Evolutionary conservation across 2,113 vertebrate species (phyloP), one percentile per base, ranked within the genome.

Genomic region (Tragelaphus strepsiceros): DNA sequence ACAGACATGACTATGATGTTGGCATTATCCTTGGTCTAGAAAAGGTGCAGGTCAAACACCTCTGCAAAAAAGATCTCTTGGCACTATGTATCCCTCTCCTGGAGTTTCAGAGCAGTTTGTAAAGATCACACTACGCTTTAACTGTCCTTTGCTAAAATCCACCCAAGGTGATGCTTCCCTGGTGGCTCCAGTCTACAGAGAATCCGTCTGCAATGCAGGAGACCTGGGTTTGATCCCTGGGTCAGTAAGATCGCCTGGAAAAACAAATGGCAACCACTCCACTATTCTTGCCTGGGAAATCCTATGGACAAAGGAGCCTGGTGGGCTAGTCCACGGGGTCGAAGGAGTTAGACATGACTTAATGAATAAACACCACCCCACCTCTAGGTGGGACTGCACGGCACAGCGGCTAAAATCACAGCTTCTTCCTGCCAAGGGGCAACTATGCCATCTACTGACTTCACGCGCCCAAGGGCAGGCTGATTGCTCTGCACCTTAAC

Each of bases 91-190:
- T 15, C 43, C 49, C n/a, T 87, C 61, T 64, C 43, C 39, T 86
- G 39, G n/a, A 91, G n/a, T n/a, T 85, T 35, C 62, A 24, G 2
- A 51, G 61, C 19, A 71, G 14, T 32, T 39, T 30, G 22, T 88
- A 53, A 58, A 12, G 15, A 89, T 77, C 28, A 64, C 13, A 17
- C 30, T 84, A 1, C 24, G 53, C 39, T 84, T 88, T 78, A 94
- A 96, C 26, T 17, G 51, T 24, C n/a, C 46, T 85, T 58, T 43
- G 64, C n/a, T 95, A 74, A 94, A 85, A 62, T 71, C 67, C 80
- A 80, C 58, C 62, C 67, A 43, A 39, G 67, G 35, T 22, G 35
- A 74, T 35, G 35, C 35, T 74, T 74, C 21, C 11, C 35, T 74
- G 67, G 67, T 43, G 35, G 35, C 21, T 74, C 21, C 67, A 13